Percentiles rank a stretch among this genome's conserved stretches.
Conservation (phyloP, 2,113 vertebrate species). For the Leptocoma aspasia region DNA sequence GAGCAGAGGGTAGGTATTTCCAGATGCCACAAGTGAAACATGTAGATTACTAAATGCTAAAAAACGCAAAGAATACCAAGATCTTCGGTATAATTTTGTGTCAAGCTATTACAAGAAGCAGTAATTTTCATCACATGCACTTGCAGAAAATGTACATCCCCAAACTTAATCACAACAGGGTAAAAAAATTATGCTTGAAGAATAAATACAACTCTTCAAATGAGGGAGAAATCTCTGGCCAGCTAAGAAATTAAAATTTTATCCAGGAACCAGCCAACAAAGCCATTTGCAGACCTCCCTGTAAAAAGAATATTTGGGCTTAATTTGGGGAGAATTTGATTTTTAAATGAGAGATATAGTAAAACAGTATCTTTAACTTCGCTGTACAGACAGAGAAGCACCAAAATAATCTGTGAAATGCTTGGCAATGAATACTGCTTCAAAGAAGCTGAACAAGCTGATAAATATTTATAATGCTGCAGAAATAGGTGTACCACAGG, state of each 20-base stretch:
- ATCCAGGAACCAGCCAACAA: not conserved
- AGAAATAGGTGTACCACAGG: not conserved
- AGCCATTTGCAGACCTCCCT: not conserved
- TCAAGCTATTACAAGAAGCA: not conserved
- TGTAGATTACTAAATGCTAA: not conserved
- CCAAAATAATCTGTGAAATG: not conserved
- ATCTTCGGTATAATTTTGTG: not conserved
- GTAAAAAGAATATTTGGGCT: not conserved
- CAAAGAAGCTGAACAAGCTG: not conserved
- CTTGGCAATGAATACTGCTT: not conserved
- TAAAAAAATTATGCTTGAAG: not conserved
- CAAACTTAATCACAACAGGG: not conserved
- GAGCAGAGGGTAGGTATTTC: not conserved
- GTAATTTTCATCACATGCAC: not conserved
- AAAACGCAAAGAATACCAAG: not conserved
- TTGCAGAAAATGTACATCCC: not conserved
- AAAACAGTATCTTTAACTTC: not conserved
- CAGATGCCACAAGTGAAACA: not conserved
- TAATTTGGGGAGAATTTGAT: not conserved
- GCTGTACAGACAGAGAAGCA: not conserved
- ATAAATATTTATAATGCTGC: not conserved
- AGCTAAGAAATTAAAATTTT: not conserved
- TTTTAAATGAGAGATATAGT: not conserved
- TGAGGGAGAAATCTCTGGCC: not conserved
- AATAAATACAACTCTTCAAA: not conserved